Evolutionary conservation across 1,140 invertebrate species (phyloP).

Genomic region (Planococcus citri): DNA sequence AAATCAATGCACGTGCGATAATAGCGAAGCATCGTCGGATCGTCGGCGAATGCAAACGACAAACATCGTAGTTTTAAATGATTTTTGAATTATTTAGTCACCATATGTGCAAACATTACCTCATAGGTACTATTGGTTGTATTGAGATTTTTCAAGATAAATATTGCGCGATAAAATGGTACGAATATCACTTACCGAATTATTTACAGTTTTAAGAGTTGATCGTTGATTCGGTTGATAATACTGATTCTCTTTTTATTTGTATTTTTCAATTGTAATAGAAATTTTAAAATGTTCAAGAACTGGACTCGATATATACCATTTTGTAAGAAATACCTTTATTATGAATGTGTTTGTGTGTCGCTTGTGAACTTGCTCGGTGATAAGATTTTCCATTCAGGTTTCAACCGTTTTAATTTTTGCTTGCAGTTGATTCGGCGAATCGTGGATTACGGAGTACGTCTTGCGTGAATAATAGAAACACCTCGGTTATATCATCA

Average conservation of each 20-base stretch:
- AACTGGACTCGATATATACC: not conserved
- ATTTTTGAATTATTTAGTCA: not conserved
- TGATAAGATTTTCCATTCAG: not conserved
- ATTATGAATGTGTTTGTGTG: not conserved
- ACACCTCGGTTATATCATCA: not conserved
- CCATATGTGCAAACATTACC: not conserved
- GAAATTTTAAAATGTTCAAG: not conserved
- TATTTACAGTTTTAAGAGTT: not conserved
- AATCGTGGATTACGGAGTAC: not conserved
- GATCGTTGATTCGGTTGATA: not conserved
- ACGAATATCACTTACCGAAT: not conserved
- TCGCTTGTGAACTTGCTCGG: not conserved
- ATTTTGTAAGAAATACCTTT: not conserved
- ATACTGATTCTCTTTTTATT: too few relatives aligned
- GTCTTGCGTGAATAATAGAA: slow-evolving; percentile 9
- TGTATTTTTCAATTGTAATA: not conserved
- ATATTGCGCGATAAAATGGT: not conserved
- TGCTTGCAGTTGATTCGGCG: not conserved
- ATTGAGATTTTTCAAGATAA: not conserved
- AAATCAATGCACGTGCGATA: too few relatives aligned
- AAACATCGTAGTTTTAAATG: too few relatives aligned
- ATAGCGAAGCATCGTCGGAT: too few relatives aligned
- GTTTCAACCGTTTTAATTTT: not conserved
- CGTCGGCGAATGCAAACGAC: too few relatives aligned
- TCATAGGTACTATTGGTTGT: not conserved